Conservation (phyloP, 2,797 vertebrate genomes). For the Graptemys geographica region DNA sequence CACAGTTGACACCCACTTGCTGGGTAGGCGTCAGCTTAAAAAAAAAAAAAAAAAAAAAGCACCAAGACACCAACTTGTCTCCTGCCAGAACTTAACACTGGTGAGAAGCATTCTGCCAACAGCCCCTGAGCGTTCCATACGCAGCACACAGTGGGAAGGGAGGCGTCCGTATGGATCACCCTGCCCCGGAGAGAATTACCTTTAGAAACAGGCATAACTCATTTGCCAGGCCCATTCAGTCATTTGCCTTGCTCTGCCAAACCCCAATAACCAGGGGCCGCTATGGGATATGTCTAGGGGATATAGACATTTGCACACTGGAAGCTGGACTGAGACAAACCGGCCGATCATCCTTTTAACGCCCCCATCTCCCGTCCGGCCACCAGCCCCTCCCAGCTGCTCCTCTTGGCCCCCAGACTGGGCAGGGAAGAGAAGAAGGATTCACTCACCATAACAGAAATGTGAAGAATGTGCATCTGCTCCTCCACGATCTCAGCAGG, state of each 20-base stretch:
- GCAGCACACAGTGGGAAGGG: neutral
- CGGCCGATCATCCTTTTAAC: neutral
- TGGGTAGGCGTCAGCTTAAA: neutral
- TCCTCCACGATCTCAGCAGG: slow-evolving; percentile 92
- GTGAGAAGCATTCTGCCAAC: neutral
- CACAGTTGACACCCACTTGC: slow-evolving; percentile 31
- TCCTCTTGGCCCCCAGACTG: fast-evolving
- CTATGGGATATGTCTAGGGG: fast-evolving
- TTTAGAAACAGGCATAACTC: fast-evolving
- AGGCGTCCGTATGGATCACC: no score
- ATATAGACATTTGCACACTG: fast-evolving
- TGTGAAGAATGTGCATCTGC: slow-evolving; percentile 96
- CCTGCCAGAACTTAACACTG: neutral
- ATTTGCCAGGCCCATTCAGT: neutral
- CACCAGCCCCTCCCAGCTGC: neutral
- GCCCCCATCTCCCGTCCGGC: fast-evolving
- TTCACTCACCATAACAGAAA: slow-evolving; percentile 96
- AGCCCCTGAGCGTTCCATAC: neutral
- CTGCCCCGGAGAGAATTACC: neutral
- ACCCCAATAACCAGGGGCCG: neutral
- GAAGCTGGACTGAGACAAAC: neutral
- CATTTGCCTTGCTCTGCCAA: neutral
- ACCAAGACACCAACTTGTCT: neutral
- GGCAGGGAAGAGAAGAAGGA: fast-evolving
- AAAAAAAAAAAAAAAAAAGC: neutral